These are phyloP conservation scores for Arctia plantaginis DNA, from an alignment of 2,888 invertebrate genomes.

Conservation along the genomic window DNA sequence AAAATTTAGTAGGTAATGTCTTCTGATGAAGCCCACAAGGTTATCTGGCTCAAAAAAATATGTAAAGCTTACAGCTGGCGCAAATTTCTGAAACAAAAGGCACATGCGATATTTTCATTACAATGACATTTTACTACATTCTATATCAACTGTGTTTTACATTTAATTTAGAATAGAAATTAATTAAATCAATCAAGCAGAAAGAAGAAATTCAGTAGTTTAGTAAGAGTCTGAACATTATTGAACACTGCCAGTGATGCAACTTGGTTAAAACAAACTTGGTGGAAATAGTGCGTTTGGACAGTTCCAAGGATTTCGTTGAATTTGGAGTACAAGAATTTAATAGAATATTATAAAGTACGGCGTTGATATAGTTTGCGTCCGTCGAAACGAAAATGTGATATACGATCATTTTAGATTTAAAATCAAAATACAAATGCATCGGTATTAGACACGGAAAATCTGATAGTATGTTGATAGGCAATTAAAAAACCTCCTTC, in stretches of 20 bases:
- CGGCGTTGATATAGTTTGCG: background rate
- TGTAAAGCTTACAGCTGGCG: background rate
- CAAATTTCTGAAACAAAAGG: background rate
- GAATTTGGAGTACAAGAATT: too few species aligned
- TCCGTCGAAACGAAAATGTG: background rate
- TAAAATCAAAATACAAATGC: conserved; percentile 24
- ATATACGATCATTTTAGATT: background rate
- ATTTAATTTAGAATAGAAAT: too few species aligned
- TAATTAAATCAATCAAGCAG: too few species aligned
- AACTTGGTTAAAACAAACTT: too few species aligned
- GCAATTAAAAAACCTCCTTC: conserved; percentile 52
- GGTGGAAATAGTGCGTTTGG: too few species aligned
- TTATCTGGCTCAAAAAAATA: background rate
- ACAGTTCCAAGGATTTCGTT: too few species aligned
- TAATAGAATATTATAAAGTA: too few species aligned
- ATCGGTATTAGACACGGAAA: conserved; percentile 39
- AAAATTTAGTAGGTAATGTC: too few species aligned
- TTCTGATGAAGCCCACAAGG: background rate
- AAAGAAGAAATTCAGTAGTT: too few species aligned
- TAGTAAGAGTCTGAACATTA: too few species aligned
- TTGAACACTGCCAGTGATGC: too few species aligned
- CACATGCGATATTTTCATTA: background rate
- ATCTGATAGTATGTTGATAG: conserved; percentile 45
- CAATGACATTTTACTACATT: background rate
- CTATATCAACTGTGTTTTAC: background rate